A percentile compares a stretch with the other conserved stretches of the same genome.
phyloP scores from a whole-genome alignment of 2,113 vertebrate species.

The Microtus montanus region DNA sequence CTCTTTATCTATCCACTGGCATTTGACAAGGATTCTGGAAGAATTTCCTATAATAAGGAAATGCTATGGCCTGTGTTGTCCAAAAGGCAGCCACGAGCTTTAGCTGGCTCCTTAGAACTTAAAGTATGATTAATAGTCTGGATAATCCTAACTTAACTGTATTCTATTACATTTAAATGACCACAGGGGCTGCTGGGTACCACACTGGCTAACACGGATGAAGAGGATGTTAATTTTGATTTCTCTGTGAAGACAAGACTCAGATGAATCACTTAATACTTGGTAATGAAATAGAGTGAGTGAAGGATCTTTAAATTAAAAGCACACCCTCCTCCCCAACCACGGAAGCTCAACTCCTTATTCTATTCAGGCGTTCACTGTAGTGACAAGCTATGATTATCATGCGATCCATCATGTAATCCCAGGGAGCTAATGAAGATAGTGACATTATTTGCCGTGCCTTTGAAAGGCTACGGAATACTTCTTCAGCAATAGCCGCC shows the following conservation, averaged over 20 bases:
- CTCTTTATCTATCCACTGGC: constrained; percentile 44
- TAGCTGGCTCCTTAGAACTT: constrained; percentile 15
- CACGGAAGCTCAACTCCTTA: background rate
- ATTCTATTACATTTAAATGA: constrained; percentile 18
- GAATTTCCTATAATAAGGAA: constrained; percentile 18
- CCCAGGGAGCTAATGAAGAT: constrained; percentile 3
- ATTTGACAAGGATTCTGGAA: background rate
- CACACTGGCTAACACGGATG: background rate
- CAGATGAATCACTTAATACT: background rate
- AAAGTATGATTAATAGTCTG: background rate
- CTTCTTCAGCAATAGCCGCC: constrained; percentile 5
- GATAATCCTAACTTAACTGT: constrained; percentile 16
- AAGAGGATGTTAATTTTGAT: background rate
- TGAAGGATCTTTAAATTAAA: constrained; percentile 5
- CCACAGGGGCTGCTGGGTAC: background rate
- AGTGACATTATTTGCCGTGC: background rate
- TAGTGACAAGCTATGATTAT: background rate
- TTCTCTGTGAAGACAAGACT: constrained; percentile 27
- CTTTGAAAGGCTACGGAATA: constrained; percentile 1
- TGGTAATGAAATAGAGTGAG: constrained; percentile 20
- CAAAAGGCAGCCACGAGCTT: background rate
- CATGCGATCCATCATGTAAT: background rate
- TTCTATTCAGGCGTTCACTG: background rate
- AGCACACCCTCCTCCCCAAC: background rate
- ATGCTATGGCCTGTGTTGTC: background rate